Base-by-base conservation (phyloP, 2,797 vertebrate species). In the Chrosomus eos region DNA sequence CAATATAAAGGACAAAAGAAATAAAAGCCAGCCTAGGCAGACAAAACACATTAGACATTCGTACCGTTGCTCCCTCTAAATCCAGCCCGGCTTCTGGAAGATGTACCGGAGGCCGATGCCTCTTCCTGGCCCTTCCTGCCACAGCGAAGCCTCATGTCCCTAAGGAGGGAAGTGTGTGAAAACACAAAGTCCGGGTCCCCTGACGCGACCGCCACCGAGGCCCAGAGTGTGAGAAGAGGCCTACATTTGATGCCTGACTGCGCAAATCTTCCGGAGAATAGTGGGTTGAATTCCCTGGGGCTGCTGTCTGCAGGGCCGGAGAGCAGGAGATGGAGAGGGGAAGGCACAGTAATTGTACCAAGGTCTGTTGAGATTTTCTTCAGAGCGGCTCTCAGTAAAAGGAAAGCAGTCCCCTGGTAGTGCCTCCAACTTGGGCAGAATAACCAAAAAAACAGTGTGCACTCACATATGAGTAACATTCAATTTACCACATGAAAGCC, bases 401-500 rank as follows among this genome's bases (percentile, higher is more conserved):
- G 94, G 95, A 95, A 94, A 94, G 93, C 87, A 92, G 95, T 96
- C 95, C 95, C 94, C 91, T 86, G 89, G 94, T 93, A 94, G 92
- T 75, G 90, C 91, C 89, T 84, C 93, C 90, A 93, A 93, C 94
- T 95, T 96, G 95, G 95, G 91, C 93, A 94, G 95, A 96, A 96
- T 94, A 93, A 94, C 90, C 90, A 89, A 92, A 95, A 95, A 92
- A 95, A 92, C 91, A 93, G 90, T 95, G 94, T 96, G 96, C 94
- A 94, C 95, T 97, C 96, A 96, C 91, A 95, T 94, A 94, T 97
- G 95, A 97, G 95, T 95, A 97, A 97, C 93, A 92, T 92, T 93
- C 94, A 95, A 97, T 97, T 96, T 96, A 96, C 95, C 95, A 95
- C 95, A 95, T 93, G 93, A 95, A 95, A 94, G 95, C 93, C 93